Percentiles rank a stretch among this genome's conserved stretches.
phyloP scores from a whole-genome alignment of 2,888 invertebrate genomes.

The Hypomecis atomaria region DNA sequence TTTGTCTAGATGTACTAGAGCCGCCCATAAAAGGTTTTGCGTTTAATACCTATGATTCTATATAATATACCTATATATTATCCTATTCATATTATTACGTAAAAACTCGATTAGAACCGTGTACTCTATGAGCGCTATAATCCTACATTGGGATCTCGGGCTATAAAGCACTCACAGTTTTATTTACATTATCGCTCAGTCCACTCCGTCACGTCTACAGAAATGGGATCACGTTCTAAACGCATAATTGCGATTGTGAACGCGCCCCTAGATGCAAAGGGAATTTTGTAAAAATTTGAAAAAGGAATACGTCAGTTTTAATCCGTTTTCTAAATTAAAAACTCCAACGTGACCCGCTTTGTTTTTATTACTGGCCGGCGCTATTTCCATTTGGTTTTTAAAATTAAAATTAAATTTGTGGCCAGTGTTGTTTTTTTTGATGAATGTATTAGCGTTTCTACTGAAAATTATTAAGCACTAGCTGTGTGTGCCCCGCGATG shows the following conservation, averaged over 20 bases:
- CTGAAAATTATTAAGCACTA: no score
- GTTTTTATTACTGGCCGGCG: slow-evolving; percentile 43
- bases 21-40: no score
- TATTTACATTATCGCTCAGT: slow-evolving; percentile 57
- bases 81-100: no score
- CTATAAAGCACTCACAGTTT: slow-evolving; percentile 36
- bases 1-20: no score
- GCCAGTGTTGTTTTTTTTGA: slow-evolving; percentile 39
- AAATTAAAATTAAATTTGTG: slow-evolving; percentile 19
- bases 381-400: slow-evolving; percentile 25
- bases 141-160: no score
- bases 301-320: slow-evolving; percentile 61
- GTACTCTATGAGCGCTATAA: no score
- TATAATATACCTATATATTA: no score
- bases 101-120: no score
- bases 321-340: slow-evolving; percentile 67
- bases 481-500: no score
- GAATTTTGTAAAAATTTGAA: slow-evolving; percentile 43
- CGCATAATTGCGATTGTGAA: slow-evolving; percentile 73
- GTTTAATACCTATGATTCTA: no score
- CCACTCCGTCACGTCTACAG: slow-evolving; percentile 68
- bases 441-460: neutral
- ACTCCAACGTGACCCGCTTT: slow-evolving; percentile 59
- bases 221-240: slow-evolving; percentile 79
- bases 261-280: slow-evolving; percentile 60